Evolutionary conservation across 2,888 invertebrate genomes (phyloP), one percentile per base, ranked within the genome.

Genomic region (Tinea trinotella): DNA sequence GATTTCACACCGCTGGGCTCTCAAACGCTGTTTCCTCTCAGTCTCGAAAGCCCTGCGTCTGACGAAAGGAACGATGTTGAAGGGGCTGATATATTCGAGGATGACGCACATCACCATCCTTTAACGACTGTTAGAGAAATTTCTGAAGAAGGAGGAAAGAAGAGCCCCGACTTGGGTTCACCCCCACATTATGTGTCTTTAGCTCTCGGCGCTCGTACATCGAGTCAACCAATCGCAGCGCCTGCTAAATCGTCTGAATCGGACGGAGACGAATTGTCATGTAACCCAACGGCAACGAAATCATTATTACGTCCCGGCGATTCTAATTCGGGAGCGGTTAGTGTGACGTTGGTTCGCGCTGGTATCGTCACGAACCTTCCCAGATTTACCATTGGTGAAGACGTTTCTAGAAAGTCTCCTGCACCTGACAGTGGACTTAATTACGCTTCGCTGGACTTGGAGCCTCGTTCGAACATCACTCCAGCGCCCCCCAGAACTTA

Each of bases 1-100:
- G 46, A 46, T 46, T 76, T 57, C 1, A 89, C 90, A 0, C 88
- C 89, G 0, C 88, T 89, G 1, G 90, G 90, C 48, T 90, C 89
- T 4, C 87, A 88, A 55, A 90, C 91, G 0, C 89, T 92, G 57
- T 92, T 92, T 69, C 91, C 92, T 1, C 86, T 92, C 62, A 90
- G 89, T 57, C 70, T 91, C 46, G 91, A 91, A 66, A 90, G 91
- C 59, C 91, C 91, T 0, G 87, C 88, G 12, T 90, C 90, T 1
- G 71, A 78, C 15, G 58, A 62, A 54, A 54, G 57, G 7, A 63
- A 70, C 1, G 77, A 82, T 56, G 68, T 68, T 0, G 66, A 70
- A 3, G 66, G 70, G 50, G 62, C 66, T n/a, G 59, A 67, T 20
- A 61, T 63, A 36, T 58, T 68, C 15, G 75, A 61, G 5, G 60